Evolutionary conservation across 2,888 invertebrate genomes (phyloP), one percentile per base, ranked within the genome.

Genomic region (Baccha elongata): DNA sequence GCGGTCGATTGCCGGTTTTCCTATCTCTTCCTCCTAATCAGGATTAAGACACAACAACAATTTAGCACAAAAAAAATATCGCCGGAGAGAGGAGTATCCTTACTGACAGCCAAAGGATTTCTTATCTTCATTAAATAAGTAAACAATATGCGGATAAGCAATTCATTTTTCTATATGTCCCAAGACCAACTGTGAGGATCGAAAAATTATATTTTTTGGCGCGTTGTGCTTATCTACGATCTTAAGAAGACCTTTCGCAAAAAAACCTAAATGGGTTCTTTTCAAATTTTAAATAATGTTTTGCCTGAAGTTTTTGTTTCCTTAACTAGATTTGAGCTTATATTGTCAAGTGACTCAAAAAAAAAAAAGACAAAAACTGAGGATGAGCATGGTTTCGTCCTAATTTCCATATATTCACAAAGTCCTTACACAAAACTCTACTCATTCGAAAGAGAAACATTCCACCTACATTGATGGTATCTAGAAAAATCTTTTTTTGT

Each of bases 281-380:
- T 65, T 21, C 76, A 11, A 1, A 46, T 7, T 67, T 65, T 71
- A 76, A 81, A 72, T 83, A 78, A 83, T 83, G 83, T 83, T 83
- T 83, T 83, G 78, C 72, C 78, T 73, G 78, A 83, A 83, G 78
- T 67, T 83, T 83, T 83, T 83, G 83, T 83, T 73, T 73, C 42
- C 21, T 64, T 83, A 83, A 83, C 83, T 78, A 83, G 83, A 83
- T 83, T 83, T 76, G 73, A 83, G 78, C 83, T 83, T 83, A 73
- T 29, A 52, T 68, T 67, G 68, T 80, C 80, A 74, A 50, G 40
- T 50, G 46, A 65, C 7, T 8, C 26, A 26, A 26, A 6, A 26
- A 26, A 26, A 7, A 32, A 32, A 32, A 40, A n/a, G 19, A 55
- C 26, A 50, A 15, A 15, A 3, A 15, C 17, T 42, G 13, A 65